A percentile compares a stretch with the other conserved stretches of the same genome.
Evolutionary conservation across 2,113 vertebrate genomes (phyloP).

Genomic region (Todiramphus saurophagus): DNA sequence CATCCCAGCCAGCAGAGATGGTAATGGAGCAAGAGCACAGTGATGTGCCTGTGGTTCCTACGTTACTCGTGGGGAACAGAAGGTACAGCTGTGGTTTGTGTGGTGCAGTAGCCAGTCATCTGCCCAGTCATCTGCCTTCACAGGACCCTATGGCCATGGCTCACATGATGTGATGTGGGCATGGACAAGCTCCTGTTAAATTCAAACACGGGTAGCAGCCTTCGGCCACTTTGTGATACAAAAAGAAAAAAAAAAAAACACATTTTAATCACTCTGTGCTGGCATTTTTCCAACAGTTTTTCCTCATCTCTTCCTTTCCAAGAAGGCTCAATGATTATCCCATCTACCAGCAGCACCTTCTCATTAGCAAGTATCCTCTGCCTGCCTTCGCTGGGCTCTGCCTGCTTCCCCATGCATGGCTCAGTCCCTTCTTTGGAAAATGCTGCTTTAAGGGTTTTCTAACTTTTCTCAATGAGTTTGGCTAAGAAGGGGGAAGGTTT

Average conservation of each 20-base stretch:
- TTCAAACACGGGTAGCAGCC: neutral
- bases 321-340: neutral
- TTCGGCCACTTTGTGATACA: neutral
- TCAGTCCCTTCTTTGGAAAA: neutral
- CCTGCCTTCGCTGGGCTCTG: neutral
- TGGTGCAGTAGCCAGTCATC: accelerated
- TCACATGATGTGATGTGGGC: accelerated
- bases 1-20: accelerated
- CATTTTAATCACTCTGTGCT: neutral
- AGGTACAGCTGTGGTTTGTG: accelerated
- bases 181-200: neutral
- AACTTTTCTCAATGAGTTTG: neutral
- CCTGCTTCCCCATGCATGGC: accelerated
- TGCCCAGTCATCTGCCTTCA: neutral
- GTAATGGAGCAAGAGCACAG: accelerated
- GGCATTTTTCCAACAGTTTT: neutral
- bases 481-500: neutral
- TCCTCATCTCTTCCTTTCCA: neutral
- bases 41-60: accelerated
- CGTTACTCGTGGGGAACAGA: accelerated
- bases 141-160: too few species aligned
- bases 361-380: neutral
- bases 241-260: neutral
- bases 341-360: neutral
- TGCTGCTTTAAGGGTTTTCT: neutral